Percentiles rank a stretch among this genome's conserved stretches.
phyloP scores from a whole-genome alignment of 2,113 vertebrate species.

The Glareola pratincola region DNA sequence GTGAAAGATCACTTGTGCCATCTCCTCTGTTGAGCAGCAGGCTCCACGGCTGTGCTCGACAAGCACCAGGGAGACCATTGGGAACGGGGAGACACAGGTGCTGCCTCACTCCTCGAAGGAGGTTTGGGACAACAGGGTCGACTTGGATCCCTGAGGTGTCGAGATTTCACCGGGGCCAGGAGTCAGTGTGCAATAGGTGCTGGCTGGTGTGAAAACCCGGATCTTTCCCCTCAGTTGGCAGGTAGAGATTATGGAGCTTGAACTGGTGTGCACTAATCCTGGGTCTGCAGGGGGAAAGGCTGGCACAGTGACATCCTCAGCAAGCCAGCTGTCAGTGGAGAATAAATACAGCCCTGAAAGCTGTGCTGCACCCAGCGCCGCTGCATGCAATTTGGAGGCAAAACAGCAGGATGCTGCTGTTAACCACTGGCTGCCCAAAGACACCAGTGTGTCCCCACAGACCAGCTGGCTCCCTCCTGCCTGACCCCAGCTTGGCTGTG shows the following conservation, averaged over 20 bases:
- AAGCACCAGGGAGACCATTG: accelerated
- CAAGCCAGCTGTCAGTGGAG: neutral
- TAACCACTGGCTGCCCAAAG: neutral
- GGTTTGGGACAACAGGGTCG: neutral
- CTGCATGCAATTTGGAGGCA: neutral
- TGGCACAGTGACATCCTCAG: neutral
- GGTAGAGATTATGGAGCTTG: neutral
- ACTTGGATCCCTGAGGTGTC: neutral
- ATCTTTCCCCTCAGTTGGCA: neutral
- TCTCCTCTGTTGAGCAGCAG: neutral
- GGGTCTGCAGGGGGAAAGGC: neutral
- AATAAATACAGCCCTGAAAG: neutral
- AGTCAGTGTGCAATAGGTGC: accelerated
- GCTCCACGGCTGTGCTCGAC: accelerated
- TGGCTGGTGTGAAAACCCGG: accelerated
- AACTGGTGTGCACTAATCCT: neutral
- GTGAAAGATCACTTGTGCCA: neutral
- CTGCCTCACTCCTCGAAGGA: accelerated
- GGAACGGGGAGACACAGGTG: accelerated
- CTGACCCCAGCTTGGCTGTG: neutral
- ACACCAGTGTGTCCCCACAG: neutral
- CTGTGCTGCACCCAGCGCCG: neutral
- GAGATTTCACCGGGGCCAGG: neutral
- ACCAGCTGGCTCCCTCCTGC: neutral
- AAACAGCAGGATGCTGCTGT: neutral